Percentiles rank a stretch among this genome's conserved stretches.
Evolutionary conservation across 2,797 vertebrate genomes (phyloP).

Genomic region (Helarctos malayanus): DNA sequence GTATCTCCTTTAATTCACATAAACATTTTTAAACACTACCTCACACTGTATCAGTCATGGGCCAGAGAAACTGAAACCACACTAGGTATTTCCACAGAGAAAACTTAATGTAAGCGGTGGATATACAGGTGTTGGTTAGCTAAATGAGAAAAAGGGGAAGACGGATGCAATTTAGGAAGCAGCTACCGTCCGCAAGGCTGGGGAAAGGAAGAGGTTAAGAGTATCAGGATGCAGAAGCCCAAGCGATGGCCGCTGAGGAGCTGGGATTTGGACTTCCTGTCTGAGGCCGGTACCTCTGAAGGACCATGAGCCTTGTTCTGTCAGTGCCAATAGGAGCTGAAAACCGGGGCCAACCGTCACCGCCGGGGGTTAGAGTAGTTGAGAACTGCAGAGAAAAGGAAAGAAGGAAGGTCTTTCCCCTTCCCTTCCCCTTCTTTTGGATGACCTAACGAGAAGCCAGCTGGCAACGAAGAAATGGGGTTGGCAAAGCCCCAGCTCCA

Average conservation of each 20-base stretch:
- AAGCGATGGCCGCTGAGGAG: background rate
- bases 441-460: conserved; percentile 25
- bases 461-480: background rate
- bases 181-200: background rate
- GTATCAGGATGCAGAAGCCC: background rate
- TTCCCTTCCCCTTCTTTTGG: background rate
- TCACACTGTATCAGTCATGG: background rate
- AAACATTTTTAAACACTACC: background rate
- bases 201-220: background rate
- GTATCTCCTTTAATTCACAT: background rate
- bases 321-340: background rate
- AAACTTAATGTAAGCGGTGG: background rate
- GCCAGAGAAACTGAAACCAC: background rate
- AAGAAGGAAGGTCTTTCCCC: background rate
- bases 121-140: background rate
- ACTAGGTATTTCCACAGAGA: background rate
- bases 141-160: background rate
- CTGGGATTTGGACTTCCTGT: background rate
- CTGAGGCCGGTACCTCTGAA: too few species aligned
- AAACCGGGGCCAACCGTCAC: background rate
- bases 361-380: background rate
- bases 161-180: background rate
- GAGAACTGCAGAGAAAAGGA: background rate
- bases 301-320: background rate
- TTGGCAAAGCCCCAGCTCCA: background rate